A percentile compares a stretch with the other conserved stretches of the same genome.
Evolutionary conservation across 2,113 vertebrate genomes (phyloP).

Genomic region (Lepus americanus): DNA sequence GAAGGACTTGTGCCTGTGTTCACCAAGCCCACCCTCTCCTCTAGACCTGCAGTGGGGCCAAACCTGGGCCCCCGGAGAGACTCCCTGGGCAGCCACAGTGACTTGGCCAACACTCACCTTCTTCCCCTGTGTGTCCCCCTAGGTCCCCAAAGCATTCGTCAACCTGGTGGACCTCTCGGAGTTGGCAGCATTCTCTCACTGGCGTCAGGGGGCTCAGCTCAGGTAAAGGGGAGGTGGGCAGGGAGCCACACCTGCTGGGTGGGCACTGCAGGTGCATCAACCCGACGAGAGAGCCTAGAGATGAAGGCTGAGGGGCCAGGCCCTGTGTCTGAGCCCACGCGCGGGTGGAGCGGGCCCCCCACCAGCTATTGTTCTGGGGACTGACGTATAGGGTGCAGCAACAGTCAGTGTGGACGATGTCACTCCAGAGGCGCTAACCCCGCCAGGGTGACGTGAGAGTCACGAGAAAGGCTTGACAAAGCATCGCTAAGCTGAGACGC

Average conservation of each 20-base stretch:
- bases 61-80: neutral
- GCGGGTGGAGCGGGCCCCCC: too few relatives aligned
- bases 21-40: neutral
- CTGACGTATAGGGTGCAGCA: neutral
- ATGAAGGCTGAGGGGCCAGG: neutral
- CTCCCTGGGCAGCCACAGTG: fast-evolving
- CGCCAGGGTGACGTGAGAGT: neutral
- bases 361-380: neutral
- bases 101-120: neutral
- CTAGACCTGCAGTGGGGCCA: neutral
- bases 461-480: neutral
- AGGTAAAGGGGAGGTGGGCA: conserved; percentile 80
- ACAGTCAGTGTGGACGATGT: neutral
- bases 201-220: conserved; percentile 51
- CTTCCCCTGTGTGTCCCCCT: neutral
- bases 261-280: too few relatives aligned
- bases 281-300: neutral
- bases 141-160: conserved; percentile 89
- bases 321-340: fast-evolving
- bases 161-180: conserved; percentile 88
- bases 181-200: conserved; percentile 19
- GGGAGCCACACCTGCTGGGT: fast-evolving
- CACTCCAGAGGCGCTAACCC: neutral
- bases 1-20: neutral
- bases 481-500: neutral